Evolutionary conservation across 2,113 vertebrate species (phyloP).

Genomic region (Chelonoidis abingdonii): DNA sequence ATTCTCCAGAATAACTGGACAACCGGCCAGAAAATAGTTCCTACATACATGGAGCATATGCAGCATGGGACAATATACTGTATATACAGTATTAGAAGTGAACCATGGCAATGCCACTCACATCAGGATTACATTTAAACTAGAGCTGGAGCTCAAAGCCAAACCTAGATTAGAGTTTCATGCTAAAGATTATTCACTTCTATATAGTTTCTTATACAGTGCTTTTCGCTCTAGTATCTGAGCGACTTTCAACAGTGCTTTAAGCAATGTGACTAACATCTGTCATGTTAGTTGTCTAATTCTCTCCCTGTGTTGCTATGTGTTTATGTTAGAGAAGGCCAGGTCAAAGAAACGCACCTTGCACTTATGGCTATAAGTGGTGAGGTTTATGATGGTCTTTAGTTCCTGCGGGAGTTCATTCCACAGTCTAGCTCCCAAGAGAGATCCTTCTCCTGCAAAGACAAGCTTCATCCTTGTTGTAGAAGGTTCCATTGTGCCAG

Average conservation of each 20-base stretch:
- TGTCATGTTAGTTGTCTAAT: background rate
- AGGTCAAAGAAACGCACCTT: background rate
- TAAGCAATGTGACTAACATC: background rate
- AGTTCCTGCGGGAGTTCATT: background rate
- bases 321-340: accelerated
- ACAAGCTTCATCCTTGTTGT: background rate
- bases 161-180: background rate
- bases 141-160: background rate
- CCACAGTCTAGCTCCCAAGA: background rate
- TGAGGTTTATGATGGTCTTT: background rate
- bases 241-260: background rate
- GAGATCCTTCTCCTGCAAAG: background rate
- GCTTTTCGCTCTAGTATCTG: background rate
- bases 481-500: background rate
- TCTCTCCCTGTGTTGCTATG: background rate
- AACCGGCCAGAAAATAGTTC: constrained; percentile 49
- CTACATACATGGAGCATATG: background rate
- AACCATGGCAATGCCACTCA: background rate
- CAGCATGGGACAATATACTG: background rate
- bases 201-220: background rate
- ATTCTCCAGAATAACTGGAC: constrained; percentile 60
- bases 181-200: background rate
- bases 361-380: background rate
- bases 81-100: background rate
- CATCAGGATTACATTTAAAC: background rate